Evolutionary conservation across 2,888 invertebrate genomes (phyloP), one percentile per base, ranked within the genome.

Genomic region (Andrena marginata): DNA sequence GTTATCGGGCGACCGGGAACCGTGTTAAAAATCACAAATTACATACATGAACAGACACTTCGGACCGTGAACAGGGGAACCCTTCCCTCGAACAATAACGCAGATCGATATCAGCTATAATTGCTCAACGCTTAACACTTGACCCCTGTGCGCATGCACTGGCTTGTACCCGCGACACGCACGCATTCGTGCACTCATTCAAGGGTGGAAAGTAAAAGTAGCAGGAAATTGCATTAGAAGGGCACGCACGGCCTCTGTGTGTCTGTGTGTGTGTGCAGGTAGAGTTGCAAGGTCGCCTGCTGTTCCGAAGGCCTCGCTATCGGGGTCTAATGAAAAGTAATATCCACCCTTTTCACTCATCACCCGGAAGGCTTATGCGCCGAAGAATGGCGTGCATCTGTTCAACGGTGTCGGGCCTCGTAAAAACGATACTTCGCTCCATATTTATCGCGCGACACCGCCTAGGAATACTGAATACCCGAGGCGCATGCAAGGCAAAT

Each of bases 81-180:
- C 70, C 35, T 56, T 26, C 56, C 56, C 26, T 26, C 65, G 82
- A 82, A 82, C 73, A 77, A 79, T 74, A 71, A 82, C 62, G 70
- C 60, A 85, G 85, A 72, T 85, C 81, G 75, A 87, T 87, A 87
- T 67, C 76, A 33, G 64, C 69, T 67, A 75, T 87, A 85, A 87
- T 86, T 76, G 81, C 73, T 80, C 59, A 31, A 63, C 81, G 78
- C 60, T 85, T 84, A 87, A 80, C 85, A 84, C 79, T 87, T 85
- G 84, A 87, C 75, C 84, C 79, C 75, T 10, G 72, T 68, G 82
- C 59, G 75, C 77, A 78, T 79, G 78, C 67, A 80, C 77, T 72
- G 35, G 13, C 33, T 33, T 72, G 74, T 70, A 65, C 48, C 48
- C 69, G 68, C 62, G 56, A 56, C 70, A 72, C 65, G 54, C 81